These are phyloP conservation scores for Siderastrea radians DNA, from an alignment of 92 coral and sea anemone genomes.

Conservation along the genomic window DNA sequence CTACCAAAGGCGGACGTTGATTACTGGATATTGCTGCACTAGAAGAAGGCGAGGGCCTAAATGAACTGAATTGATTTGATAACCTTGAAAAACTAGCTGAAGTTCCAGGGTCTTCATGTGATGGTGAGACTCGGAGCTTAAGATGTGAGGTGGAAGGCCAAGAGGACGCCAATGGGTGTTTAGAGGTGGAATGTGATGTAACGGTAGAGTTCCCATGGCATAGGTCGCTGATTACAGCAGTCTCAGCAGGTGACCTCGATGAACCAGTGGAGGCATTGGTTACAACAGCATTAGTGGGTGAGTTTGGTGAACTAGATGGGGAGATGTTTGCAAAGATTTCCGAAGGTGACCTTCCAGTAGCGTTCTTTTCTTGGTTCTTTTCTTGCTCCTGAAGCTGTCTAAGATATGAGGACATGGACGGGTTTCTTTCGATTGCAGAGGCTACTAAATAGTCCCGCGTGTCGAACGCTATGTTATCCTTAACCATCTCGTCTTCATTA, in stretches of 20 bases:
- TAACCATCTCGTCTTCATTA: background rate
- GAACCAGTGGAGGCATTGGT: background rate
- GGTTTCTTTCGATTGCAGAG: background rate
- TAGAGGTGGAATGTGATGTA: background rate
- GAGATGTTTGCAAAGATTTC: background rate
- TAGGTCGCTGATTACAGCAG: background rate
- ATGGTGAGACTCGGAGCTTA: background rate
- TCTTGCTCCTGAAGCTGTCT: background rate
- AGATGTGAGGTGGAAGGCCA: background rate
- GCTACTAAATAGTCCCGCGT: background rate
- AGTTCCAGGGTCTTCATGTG: background rate
- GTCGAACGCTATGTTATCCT: background rate
- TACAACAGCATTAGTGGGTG: background rate
- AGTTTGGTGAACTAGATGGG: background rate
- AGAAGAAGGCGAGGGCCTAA: background rate
- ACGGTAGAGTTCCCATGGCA: background rate
- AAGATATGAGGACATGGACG: background rate
- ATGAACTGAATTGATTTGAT: background rate
- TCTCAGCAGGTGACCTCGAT: background rate
- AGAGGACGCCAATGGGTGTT: background rate
- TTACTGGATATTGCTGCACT: background rate
- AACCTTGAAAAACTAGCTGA: constrained; percentile 3
- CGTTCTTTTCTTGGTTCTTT: background rate
- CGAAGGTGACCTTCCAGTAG: background rate
- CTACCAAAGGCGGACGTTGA: background rate